Evolutionary conservation across 2,113 vertebrate species (phyloP).

Genomic region (Hippolais icterina): DNA sequence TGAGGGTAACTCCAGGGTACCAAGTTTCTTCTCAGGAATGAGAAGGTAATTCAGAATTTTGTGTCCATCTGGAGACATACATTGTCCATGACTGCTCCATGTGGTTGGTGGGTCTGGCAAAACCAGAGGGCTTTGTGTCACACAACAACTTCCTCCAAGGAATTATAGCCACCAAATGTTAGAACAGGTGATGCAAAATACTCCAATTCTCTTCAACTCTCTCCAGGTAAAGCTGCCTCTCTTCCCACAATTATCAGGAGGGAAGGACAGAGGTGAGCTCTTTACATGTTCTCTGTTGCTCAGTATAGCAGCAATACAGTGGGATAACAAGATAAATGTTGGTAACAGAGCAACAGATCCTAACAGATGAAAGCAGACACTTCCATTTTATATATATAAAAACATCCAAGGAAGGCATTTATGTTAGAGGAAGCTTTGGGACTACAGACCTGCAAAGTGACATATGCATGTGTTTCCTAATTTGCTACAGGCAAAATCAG

Average conservation of each 20-base stretch:
- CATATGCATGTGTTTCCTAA: not conserved
- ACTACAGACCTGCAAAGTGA: not conserved
- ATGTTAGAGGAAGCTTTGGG: not conserved
- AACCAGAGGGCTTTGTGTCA: not conserved
- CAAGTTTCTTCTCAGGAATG: not conserved
- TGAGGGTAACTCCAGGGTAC: not conserved
- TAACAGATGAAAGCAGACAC: not conserved
- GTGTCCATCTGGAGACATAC: not conserved
- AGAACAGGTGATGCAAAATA: not conserved
- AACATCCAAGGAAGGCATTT: not conserved
- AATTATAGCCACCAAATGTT: not conserved
- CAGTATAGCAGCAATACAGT: not conserved
- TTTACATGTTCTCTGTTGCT: not conserved
- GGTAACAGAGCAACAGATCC: not conserved
- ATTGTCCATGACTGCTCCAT: not conserved
- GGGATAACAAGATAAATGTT: not conserved
- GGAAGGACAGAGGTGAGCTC: not conserved
- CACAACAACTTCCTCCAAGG: not conserved
- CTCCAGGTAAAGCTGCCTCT: not conserved
- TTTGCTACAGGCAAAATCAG: constrained; percentile 17
- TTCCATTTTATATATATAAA: not conserved
- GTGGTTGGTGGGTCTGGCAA: not conserved
- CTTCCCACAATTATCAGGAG: not conserved
- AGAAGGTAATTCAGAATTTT: not conserved
- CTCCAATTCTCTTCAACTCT: not conserved